Evolutionary conservation across 2,888 invertebrate genomes (phyloP).

Genomic region (Alviniconcha strummeri): DNA sequence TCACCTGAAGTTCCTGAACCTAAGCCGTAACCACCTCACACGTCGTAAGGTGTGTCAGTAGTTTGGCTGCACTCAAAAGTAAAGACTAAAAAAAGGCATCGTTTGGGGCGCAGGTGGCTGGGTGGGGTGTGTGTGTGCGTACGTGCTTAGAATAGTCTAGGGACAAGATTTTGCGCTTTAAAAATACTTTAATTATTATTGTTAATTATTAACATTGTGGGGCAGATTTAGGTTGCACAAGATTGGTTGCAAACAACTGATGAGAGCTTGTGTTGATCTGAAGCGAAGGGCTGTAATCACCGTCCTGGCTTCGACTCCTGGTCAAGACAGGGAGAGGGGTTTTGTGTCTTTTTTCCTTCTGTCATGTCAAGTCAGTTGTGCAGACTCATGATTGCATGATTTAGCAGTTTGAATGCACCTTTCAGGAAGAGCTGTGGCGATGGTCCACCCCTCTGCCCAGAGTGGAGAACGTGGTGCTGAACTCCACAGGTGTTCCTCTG

Average conservation of each 20-base stretch:
- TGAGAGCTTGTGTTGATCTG: no score
- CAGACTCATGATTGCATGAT: no score
- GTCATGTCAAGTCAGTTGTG: no score
- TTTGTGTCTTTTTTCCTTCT: no score
- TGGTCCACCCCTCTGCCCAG: conserved; percentile 74
- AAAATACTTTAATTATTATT: no score
- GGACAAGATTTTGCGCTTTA: no score
- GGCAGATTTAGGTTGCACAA: no score
- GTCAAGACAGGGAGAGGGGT: no score
- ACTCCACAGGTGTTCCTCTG: conserved; percentile 83
- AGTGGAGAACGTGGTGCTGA: conserved; percentile 81
- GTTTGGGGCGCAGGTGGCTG: background rate
- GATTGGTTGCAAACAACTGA: no score
- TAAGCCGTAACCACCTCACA: conserved; percentile 85
- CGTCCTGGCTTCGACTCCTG: no score
- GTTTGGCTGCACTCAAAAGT: background rate
- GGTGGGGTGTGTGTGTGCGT: conserved; percentile 5
- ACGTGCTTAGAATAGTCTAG: background rate
- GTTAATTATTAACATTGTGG: no score
- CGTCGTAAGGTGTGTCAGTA: conserved; percentile 22
- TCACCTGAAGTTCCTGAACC: conserved; percentile 76
- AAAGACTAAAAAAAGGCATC: background rate
- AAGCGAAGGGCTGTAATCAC: no score
- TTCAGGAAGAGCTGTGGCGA: conserved; percentile 20
- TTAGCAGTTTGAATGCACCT: background rate